Evolutionary conservation across 2,797 vertebrate species (phyloP).

Genomic region (Helostoma temminkii): DNA sequence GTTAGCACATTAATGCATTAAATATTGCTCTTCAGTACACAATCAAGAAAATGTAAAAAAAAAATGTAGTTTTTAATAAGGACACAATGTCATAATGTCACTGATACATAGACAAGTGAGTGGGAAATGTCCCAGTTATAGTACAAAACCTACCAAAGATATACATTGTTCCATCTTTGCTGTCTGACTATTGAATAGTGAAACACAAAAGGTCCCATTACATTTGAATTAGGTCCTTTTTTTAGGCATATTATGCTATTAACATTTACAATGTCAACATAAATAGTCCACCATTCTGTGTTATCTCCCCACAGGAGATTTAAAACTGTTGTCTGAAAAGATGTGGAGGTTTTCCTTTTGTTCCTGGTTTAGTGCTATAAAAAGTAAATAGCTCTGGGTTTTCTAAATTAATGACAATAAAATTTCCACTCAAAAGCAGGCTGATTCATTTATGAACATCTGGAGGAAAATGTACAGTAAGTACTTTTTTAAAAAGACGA

Average conservation of each 20-base stretch:
- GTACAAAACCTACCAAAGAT: conserved; percentile 55
- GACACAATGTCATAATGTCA: conserved; percentile 24
- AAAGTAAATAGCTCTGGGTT: conserved; percentile 1
- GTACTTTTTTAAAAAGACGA: conserved; percentile 13
- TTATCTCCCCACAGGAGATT: conserved; percentile 21
- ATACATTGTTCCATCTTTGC: neutral
- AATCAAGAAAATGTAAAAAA: neutral
- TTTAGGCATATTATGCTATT: neutral
- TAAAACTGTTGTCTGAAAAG: neutral
- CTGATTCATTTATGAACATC: neutral
- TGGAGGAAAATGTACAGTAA: conserved; percentile 11
- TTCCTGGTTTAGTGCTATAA: conserved; percentile 21
- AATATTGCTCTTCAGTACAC: no score
- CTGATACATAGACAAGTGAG: conserved; percentile 21
- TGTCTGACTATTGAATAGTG: neutral
- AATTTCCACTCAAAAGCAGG: neutral
- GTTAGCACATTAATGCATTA: no score
- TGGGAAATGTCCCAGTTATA: neutral
- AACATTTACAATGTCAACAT: conserved; percentile 38
- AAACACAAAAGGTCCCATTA: conserved; percentile 9
- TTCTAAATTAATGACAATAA: conserved; percentile 17
- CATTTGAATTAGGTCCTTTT: neutral
- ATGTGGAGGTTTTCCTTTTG: neutral
- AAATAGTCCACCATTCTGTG: conserved; percentile 29
- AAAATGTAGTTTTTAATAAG: conserved; percentile 59